Percentiles rank a stretch among this genome's conserved stretches.
phyloP scores from a whole-genome alignment of 2,888 invertebrate genomes.

The Onthophagus sagittarius region DNA sequence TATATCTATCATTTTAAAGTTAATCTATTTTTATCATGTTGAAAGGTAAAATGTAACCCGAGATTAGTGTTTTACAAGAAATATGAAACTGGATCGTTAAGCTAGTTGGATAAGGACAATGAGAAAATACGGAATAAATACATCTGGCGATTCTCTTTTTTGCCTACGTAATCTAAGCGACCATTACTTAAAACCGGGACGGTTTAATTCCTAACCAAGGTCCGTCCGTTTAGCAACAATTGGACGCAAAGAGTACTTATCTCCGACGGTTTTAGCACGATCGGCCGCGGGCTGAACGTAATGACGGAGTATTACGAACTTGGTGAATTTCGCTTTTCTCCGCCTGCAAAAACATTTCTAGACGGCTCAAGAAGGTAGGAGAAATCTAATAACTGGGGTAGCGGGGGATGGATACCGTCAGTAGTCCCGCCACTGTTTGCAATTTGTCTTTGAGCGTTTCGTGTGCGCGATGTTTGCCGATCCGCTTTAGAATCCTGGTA shows the following conservation, averaged over 20 bases:
- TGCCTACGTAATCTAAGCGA: conserved; percentile 1
- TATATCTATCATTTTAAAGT: no score
- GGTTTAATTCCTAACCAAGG: background rate
- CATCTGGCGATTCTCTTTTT: background rate
- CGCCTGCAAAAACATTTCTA: background rate
- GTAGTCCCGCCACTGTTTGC: background rate
- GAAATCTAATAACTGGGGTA: background rate
- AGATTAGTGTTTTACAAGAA: background rate
- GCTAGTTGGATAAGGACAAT: background rate
- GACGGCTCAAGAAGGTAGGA: background rate
- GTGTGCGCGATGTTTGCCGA: background rate
- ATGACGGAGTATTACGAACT: background rate
- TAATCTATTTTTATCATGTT: background rate
- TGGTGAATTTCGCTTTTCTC: background rate
- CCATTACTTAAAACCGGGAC: conserved; percentile 1
- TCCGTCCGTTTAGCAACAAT: background rate
- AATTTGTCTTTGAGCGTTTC: background rate
- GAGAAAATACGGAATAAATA: background rate
- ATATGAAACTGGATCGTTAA: background rate
- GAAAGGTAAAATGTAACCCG: background rate
- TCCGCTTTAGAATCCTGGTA: background rate
- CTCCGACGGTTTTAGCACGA: background rate
- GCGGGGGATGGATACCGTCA: background rate
- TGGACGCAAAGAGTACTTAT: background rate
- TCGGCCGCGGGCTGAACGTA: background rate